phyloP scores from a whole-genome alignment of 1,140 invertebrate species.

The Camponotus pennsylvanicus region DNA sequence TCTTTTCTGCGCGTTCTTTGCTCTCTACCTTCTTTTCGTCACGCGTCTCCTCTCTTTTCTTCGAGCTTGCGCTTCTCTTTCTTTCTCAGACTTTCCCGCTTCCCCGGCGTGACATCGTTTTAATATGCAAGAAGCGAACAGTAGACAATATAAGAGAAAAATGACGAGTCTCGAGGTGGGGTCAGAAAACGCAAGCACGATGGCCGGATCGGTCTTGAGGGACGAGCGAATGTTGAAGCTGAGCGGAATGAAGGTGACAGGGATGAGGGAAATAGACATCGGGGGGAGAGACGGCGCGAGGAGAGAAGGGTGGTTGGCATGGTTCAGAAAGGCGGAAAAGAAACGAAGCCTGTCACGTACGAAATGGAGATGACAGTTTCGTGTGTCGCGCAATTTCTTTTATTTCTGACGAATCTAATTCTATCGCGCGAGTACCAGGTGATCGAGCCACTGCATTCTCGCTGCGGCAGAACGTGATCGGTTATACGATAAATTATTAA shows the following conservation, averaged over 20 bases:
- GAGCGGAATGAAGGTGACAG: conserved; percentile 44
- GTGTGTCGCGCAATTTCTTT: conserved; percentile 74
- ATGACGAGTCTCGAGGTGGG: conserved; percentile 55
- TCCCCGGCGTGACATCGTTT: conserved; percentile 60
- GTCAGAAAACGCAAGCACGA: conserved; percentile 34
- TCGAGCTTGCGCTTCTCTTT: conserved; percentile 3
- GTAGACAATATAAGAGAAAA: conserved; percentile 78
- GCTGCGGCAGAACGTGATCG: conserved; percentile 59
- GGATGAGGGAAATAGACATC: conserved; percentile 37
- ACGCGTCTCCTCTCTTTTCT: neutral
- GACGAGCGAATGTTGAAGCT: conserved; percentile 44
- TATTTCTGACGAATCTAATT: conserved; percentile 64
- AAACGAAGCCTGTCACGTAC: conserved; percentile 73
- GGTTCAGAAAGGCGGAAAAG: conserved; percentile 57
- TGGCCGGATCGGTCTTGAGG: conserved; percentile 59
- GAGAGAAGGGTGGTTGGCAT: conserved; percentile 3
- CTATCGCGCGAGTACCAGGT: conserved; percentile 42
- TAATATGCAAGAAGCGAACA: conserved; percentile 79
- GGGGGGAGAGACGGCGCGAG: neutral
- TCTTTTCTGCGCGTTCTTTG: conserved; percentile 30
- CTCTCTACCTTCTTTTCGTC: conserved; percentile 51
- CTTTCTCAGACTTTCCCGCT: conserved; percentile 32
- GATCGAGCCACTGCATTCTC: conserved; percentile 38
- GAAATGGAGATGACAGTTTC: conserved; percentile 79
- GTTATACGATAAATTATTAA: conserved; percentile 58